Conservation (phyloP, 2,797 vertebrate genomes). For the Premnoplex brunnescens region DNA sequence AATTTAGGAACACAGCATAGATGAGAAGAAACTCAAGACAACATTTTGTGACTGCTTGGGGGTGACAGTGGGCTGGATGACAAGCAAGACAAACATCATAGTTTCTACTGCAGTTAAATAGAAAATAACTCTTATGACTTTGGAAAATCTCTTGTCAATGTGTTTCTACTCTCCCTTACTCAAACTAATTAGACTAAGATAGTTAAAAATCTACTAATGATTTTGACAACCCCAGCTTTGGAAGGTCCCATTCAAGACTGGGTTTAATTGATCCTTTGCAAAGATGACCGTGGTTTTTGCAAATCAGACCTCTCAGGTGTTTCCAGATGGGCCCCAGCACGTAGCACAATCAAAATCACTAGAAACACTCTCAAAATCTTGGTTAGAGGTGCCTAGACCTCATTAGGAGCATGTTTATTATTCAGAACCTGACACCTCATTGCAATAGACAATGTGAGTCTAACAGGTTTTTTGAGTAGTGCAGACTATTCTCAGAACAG, state of each 20-base stretch:
- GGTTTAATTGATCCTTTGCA: background rate
- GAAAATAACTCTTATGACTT: background rate
- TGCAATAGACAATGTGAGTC: background rate
- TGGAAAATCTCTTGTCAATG: background rate
- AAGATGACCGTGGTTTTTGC: background rate
- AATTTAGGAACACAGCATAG: background rate
- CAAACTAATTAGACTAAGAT: background rate
- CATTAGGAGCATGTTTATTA: conserved; percentile 11
- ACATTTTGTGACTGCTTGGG: background rate
- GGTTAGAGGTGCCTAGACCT: background rate
- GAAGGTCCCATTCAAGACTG: background rate
- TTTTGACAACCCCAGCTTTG: background rate
- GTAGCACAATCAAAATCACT: background rate
- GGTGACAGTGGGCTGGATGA: background rate
- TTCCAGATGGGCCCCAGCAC: conserved; percentile 27
- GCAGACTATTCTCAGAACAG: background rate
- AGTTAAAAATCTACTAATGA: background rate
- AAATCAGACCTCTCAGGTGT: background rate
- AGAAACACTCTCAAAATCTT: background rate
- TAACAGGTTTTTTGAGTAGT: background rate
- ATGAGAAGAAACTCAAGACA: background rate
- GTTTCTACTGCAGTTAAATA: background rate
- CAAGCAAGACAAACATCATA: background rate
- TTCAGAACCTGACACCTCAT: background rate
- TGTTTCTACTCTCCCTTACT: background rate